Percentiles rank a stretch among this genome's conserved stretches.
Conservation (phyloP, 2,888 invertebrate genomes). For the Polietes domitor region DNA sequence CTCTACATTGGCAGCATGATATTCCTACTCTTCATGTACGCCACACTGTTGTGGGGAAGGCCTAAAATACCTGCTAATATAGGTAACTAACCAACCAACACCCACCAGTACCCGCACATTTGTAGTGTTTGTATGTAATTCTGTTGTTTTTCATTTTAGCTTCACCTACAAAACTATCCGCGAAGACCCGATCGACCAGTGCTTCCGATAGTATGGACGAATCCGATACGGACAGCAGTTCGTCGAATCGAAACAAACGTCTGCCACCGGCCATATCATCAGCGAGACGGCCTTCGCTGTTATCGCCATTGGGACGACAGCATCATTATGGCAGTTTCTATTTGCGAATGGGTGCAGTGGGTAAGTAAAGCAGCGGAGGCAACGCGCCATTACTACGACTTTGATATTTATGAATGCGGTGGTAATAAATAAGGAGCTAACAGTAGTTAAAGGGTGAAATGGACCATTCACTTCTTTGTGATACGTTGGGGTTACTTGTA, state of each 20-base stretch:
- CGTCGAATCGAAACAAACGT: slow-evolving; percentile 75
- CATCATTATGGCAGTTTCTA: slow-evolving; percentile 96
- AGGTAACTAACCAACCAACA: slow-evolving; percentile 81
- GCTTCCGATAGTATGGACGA: slow-evolving; percentile 84
- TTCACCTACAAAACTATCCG: slow-evolving; percentile 77
- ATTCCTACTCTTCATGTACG: slow-evolving; percentile 92
- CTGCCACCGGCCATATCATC: slow-evolving; percentile 81
- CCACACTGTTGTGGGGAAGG: slow-evolving; percentile 87
- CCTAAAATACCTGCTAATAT: slow-evolving; percentile 83
- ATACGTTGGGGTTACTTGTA: no score
- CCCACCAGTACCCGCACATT: neutral
- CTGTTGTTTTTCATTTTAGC: slow-evolving; percentile 68
- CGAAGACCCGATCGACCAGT: slow-evolving; percentile 75
- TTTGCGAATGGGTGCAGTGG: slow-evolving; percentile 94
- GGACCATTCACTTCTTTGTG: no score
- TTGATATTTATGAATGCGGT: slow-evolving; percentile 23
- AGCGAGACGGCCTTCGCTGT: slow-evolving; percentile 81
- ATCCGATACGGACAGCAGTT: slow-evolving; percentile 81
- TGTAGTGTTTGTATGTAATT: slow-evolving; percentile 17
- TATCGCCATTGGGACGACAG: slow-evolving; percentile 82
- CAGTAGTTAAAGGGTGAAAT: neutral
- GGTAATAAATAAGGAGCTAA: slow-evolving; percentile 17
- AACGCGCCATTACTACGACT: no score
- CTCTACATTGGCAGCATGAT: slow-evolving; percentile 93
- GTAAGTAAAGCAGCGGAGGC: slow-evolving; percentile 81